Conservation (phyloP, 2,113 vertebrate species). For the Oreochromis spilurus region DNA sequence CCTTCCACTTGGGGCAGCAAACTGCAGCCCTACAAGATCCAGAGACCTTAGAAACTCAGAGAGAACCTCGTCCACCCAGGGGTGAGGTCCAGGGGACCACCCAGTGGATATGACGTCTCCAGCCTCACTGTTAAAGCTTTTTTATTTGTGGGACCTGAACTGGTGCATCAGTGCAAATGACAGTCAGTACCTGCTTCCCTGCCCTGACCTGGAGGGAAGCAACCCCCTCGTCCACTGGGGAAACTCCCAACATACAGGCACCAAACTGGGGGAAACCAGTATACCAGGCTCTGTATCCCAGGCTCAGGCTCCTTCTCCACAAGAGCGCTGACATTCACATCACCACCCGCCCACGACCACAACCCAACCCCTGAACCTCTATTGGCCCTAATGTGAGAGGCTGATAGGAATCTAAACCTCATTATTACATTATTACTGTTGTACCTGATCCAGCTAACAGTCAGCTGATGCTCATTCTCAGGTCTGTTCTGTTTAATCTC, state of each 20-base stretch:
- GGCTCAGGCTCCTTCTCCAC: neutral
- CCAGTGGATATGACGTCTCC: neutral
- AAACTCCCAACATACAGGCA: neutral
- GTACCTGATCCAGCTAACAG: neutral
- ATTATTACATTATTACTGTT: neutral
- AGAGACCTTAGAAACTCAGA: neutral
- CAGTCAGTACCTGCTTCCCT: neutral
- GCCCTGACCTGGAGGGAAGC: neutral
- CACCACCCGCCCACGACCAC: neutral
- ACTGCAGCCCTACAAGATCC: neutral
- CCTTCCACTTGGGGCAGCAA: neutral
- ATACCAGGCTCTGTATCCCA: neutral
- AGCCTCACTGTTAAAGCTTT: neutral
- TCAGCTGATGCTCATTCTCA: neutral
- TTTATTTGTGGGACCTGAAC: neutral
- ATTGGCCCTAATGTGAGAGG: neutral
- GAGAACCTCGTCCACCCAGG: neutral
- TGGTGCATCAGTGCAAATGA: neutral
- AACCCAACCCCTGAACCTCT: neutral
- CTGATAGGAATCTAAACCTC: neutral
- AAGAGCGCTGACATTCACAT: neutral
- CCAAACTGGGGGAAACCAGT: neutral
- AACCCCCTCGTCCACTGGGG: neutral
- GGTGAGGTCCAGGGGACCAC: accelerated
- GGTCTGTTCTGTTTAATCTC: neutral